Evolutionary conservation across 2,888 invertebrate genomes (phyloP).

Genomic region (Hanleya hanleyi): DNA sequence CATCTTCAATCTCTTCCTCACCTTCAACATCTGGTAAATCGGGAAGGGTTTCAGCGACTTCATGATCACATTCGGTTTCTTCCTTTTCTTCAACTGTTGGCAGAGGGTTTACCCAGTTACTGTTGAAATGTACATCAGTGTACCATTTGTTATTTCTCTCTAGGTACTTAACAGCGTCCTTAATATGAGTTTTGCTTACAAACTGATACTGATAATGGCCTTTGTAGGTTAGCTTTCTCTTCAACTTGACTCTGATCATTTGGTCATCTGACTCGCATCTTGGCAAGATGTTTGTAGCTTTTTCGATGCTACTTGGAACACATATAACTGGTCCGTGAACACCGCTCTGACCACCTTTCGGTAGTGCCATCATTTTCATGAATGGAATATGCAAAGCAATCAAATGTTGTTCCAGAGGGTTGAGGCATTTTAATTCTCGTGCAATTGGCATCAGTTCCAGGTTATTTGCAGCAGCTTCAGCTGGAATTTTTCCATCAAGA

Average conservation of each 20-base stretch:
- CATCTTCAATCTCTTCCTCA: neutral
- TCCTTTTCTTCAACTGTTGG: neutral
- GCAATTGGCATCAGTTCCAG: slow-evolving; percentile 21
- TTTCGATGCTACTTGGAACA: slow-evolving; percentile 37
- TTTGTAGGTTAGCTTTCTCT: slow-evolving; percentile 34
- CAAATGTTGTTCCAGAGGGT: slow-evolving; percentile 39
- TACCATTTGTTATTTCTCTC: slow-evolving; percentile 18
- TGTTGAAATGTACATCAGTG: slow-evolving; percentile 11
- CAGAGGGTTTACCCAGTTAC: neutral
- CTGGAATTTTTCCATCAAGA: slow-evolving; percentile 12
- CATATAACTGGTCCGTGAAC: slow-evolving; percentile 42
- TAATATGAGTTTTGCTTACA: slow-evolving; percentile 18
- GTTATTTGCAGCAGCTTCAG: slow-evolving; percentile 13
- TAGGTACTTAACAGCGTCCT: slow-evolving; percentile 19
- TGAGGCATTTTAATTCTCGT: slow-evolving; percentile 24
- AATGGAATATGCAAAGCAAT: slow-evolving; percentile 40
- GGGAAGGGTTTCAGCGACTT: no score
- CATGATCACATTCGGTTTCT: neutral
- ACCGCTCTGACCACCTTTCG: slow-evolving; percentile 40
- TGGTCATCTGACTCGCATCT: slow-evolving; percentile 20
- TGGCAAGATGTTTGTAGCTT: slow-evolving; percentile 27
- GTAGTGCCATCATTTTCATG: slow-evolving; percentile 40
- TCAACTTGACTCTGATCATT: slow-evolving; percentile 34
- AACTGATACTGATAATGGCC: slow-evolving; percentile 31
- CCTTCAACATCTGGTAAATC: neutral